Evolutionary conservation across 2,888 invertebrate species (phyloP).

Genomic region (Eremobia ochroleuca): DNA sequence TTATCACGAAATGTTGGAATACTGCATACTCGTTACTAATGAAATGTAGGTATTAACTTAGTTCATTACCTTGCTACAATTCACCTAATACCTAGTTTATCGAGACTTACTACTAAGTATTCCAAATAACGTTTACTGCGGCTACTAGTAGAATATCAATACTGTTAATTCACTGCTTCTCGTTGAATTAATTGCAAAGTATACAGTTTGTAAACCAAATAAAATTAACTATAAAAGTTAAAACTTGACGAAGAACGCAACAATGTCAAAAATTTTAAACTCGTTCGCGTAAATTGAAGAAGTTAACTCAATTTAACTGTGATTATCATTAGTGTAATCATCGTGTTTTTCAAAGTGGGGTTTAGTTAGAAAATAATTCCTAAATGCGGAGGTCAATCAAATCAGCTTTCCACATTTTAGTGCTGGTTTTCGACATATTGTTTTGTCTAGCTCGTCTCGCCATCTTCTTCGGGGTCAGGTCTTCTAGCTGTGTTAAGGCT

Average conservation of each 20-base stretch:
- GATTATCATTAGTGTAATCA: conserved; percentile 13
- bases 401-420: neutral
- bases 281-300: conserved; percentile 10
- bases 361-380: neutral
- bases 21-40: neutral
- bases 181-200: conserved; percentile 39
- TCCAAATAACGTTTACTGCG: conserved; percentile 12
- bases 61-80: neutral
- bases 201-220: conserved; percentile 29
- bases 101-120: conserved; percentile 12
- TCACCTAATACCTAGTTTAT: conserved; percentile 1
- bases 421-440: too few relatives aligned
- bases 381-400: neutral
- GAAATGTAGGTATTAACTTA: neutral
- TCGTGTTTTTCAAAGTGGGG: neutral
- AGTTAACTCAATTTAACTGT: conserved; percentile 12
- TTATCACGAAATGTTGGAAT: neutral
- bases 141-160: conserved; percentile 10
- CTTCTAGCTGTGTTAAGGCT: neutral
- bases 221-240: conserved; percentile 14
- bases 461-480: neutral
- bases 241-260: conserved; percentile 28
- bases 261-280: conserved; percentile 20
- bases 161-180: conserved; percentile 6
- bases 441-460: neutral